Percentiles rank a stretch among this genome's conserved stretches.
Conservation (phyloP, 2,797 vertebrate species). For the Ctenopoma multispine region DNA sequence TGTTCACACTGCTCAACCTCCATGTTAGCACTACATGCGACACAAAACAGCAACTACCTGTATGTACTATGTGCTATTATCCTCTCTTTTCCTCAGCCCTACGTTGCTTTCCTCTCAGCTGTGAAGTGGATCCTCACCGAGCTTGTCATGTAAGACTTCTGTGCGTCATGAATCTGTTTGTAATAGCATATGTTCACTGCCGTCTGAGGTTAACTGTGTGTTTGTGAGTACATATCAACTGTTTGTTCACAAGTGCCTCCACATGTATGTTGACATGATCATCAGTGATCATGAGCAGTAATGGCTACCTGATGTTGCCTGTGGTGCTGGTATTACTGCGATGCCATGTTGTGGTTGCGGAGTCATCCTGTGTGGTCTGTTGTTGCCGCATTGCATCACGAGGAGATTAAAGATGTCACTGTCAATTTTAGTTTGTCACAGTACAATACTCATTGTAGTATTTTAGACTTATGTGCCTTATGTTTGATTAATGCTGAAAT, state of each 20-base stretch:
- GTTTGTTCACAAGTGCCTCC: constrained; percentile 56
- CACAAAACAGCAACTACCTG: background rate
- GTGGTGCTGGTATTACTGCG: constrained; percentile 52
- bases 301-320: constrained; percentile 75
- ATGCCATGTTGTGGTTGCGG: constrained; percentile 78
- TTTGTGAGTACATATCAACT: constrained; percentile 42
- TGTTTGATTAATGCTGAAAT: constrained; percentile 1
- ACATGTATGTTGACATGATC: constrained; percentile 55
- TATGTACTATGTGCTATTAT: background rate
- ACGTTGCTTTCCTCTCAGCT: constrained; percentile 92
- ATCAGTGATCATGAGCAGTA: constrained; percentile 45
- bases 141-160: constrained; percentile 93
- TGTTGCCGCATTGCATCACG: constrained; percentile 64
- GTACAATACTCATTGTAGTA: background rate
- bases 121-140: constrained; percentile 97
- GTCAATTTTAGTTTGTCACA: constrained; percentile 35
- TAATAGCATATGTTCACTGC: background rate
- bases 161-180: constrained; percentile 34
- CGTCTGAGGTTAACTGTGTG: constrained; percentile 44
- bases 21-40: background rate
- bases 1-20: background rate
- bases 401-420: constrained; percentile 40
- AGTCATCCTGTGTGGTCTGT: constrained; percentile 85
- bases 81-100: constrained; percentile 85
- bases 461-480: constrained; percentile 1